A percentile compares a stretch with the other conserved stretches of the same genome.
Evolutionary conservation across 2,797 vertebrate species (phyloP).

Genomic region (Smutsia temminckii): DNA sequence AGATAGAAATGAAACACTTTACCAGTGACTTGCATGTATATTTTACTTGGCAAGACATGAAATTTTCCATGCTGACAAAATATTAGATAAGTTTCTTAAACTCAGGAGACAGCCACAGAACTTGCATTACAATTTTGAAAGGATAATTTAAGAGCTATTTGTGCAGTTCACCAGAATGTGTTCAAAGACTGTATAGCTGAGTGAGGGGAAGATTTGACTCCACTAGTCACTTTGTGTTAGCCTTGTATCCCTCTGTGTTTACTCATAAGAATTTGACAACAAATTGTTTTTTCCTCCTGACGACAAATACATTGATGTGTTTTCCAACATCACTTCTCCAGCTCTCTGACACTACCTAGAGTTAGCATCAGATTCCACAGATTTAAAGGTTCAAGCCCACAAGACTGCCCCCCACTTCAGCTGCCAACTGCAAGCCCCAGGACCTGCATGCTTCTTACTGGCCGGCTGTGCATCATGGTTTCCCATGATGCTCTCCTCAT

Average conservation of each 20-base stretch:
- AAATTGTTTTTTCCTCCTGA: not conserved
- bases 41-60: slow-evolving; percentile 64
- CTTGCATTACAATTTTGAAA: slow-evolving; percentile 59
- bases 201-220: not conserved
- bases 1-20: slow-evolving; percentile 47
- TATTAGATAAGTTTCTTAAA: slow-evolving; percentile 61
- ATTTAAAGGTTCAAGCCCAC: not conserved
- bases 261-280: not conserved
- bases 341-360: not conserved
- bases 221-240: not conserved
- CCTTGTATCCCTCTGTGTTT: not conserved
- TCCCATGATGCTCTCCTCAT: not conserved
- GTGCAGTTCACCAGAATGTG: not conserved
- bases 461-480: not conserved
- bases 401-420: not conserved
- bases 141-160: slow-evolving; percentile 49
- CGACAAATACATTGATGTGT: not conserved
- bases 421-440: not conserved
- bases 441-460: not conserved
- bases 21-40: not conserved
- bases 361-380: not conserved
- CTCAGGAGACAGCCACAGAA: slow-evolving; percentile 19
- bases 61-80: slow-evolving; percentile 67
- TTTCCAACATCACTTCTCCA: not conserved
- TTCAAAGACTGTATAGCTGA: not conserved